These are phyloP conservation scores for Clupea harengus DNA, from an alignment of 2,113 vertebrate species.

Conservation along the genomic window DNA sequence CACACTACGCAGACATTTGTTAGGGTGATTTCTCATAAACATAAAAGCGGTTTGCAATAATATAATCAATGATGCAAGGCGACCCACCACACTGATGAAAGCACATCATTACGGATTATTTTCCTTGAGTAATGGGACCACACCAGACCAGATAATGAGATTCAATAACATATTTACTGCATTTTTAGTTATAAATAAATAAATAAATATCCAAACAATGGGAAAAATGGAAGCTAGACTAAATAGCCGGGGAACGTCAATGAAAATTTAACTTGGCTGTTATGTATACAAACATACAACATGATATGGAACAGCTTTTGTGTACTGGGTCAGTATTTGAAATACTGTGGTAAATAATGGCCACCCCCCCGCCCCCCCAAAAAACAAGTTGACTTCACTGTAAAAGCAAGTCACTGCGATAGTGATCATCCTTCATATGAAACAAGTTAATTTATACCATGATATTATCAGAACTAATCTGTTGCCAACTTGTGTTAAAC, in stretches of 20 bases:
- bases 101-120: conserved; percentile 72
- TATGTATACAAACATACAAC: neutral
- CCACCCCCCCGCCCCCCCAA: neutral
- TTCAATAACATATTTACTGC: conserved; percentile 70
- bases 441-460: neutral
- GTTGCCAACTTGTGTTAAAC: neutral
- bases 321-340: neutral
- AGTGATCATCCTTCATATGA: neutral
- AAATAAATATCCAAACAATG: conserved; percentile 1
- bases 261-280: neutral
- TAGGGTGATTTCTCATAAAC: conserved; percentile 71
- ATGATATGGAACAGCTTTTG: neutral
- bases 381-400: neutral
- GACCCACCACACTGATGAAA: conserved; percentile 69
- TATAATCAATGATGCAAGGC: conserved; percentile 70
- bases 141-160: conserved; percentile 69
- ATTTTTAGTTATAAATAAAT: conserved; percentile 55
- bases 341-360: too few species aligned
- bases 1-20: conserved; percentile 57
- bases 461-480: neutral
- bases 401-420: neutral
- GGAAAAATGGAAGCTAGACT: neutral
- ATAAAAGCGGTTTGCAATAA: conserved; percentile 71
- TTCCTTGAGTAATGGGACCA: conserved; percentile 68
- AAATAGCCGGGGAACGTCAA: neutral